phyloP scores from a whole-genome alignment of 1,140 invertebrate species.

The Zaprionus capensis region DNA sequence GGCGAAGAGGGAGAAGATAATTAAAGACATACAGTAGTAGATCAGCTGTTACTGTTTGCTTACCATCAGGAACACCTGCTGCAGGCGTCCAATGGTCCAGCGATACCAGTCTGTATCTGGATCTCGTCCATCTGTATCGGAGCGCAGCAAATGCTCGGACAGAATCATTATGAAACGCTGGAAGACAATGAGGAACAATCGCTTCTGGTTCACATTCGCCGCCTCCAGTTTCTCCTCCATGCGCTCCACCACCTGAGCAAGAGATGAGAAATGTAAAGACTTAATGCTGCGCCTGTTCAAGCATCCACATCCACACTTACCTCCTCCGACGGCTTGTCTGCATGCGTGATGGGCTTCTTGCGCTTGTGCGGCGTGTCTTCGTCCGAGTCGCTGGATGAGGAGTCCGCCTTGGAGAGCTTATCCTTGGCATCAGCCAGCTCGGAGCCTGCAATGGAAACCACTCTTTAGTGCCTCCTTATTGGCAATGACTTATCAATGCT shows the following conservation, averaged over 20 bases:
- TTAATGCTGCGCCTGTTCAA: neutral
- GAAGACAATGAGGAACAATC: conserved; percentile 98
- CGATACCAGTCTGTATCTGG: conserved; percentile 98
- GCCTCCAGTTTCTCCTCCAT: conserved; percentile 98
- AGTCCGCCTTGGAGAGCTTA: conserved; percentile 90
- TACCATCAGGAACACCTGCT: conserved; percentile 97
- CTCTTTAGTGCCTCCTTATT: neutral
- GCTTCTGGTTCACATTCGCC: conserved; percentile 98
- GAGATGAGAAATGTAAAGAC: neutral
- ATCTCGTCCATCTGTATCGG: conserved; percentile 96
- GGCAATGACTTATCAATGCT: no score
- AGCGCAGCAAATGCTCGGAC: conserved; percentile 96
- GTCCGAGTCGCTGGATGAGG: conserved; percentile 91
- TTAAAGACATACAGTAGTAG: no score
- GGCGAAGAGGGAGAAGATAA: conserved; percentile 56
- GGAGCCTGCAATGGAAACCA: conserved; percentile 84
- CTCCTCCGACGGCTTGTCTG: conserved; percentile 93
- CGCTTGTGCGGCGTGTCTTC: conserved; percentile 86
- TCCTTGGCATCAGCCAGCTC: conserved; percentile 95
- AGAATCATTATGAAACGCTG: conserved; percentile 99
- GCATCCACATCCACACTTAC: conserved; percentile 57
- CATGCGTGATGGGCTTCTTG: conserved; percentile 87
- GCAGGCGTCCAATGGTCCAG: conserved; percentile 97
- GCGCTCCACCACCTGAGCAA: conserved; percentile 90
- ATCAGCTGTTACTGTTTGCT: conserved; percentile 50